Percentiles rank a stretch among this genome's conserved stretches.
Conservation (phyloP, 2,797 vertebrate genomes). For the Urosaurus nigricauda region DNA sequence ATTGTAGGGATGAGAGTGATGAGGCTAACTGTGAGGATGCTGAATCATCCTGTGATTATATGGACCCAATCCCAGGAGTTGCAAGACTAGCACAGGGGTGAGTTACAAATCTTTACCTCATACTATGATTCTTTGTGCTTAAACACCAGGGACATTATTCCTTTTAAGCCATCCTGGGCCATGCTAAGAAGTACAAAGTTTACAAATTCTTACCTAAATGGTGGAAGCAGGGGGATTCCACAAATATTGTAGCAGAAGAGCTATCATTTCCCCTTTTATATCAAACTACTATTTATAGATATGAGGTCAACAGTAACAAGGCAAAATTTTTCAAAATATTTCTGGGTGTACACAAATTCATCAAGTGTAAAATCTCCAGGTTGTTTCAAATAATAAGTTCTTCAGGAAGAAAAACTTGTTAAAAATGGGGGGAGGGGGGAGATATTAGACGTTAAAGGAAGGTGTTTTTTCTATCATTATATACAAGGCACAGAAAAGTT, state of each 20-base stretch:
- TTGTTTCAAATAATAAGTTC: background rate
- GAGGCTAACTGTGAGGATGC: constrained; percentile 82
- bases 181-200: background rate
- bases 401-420: background rate
- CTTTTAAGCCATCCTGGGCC: background rate
- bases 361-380: background rate
- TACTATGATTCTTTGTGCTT: background rate
- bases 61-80: constrained; percentile 86
- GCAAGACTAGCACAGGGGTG: constrained; percentile 85
- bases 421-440: too few relatives aligned
- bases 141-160: background rate
- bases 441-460: too few relatives aligned
- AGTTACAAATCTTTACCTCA: constrained; percentile 49
- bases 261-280: background rate
- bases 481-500: background rate
- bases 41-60: constrained; percentile 80
- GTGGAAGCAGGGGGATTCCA: background rate
- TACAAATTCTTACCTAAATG: background rate
- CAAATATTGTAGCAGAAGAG: background rate
- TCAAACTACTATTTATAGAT: background rate
- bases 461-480: too few relatives aligned
- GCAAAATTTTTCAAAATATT: background rate
- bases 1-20: constrained; percentile 88
- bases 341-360: background rate
- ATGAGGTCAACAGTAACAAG: background rate